Base-by-base conservation (phyloP, 2,113 vertebrate genomes). In the Lonchura striata region DNA sequence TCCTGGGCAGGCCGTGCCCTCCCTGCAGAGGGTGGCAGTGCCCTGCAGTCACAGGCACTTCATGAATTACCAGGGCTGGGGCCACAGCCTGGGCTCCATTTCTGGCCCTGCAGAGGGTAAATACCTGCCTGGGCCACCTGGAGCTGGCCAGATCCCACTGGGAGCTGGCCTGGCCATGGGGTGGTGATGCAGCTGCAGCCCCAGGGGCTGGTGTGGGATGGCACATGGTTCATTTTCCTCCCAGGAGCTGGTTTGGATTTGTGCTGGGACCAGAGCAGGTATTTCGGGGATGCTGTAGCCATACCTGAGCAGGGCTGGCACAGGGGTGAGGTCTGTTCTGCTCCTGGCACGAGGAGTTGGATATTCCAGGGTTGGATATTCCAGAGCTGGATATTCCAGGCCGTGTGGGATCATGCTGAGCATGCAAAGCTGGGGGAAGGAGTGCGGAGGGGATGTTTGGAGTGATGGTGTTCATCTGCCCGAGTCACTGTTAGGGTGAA, bases 211-310 rank as follows among this genome's bases (percentile, higher is more conserved):
- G 0, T 25, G 25, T 33, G 53, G 71, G 31, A 2, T 30, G 42
- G 70, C 41, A 10, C 19, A 13, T 50, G 6, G 20, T 3, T n/a
- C 0, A 4, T 70, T 20, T 19, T 46, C 47, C 47, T 54, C 4
- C 10, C 39, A 20, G 64, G n/a, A 37, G 39, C 72, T 39, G 64
- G 2, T 54, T 41, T 54, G 60, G 47, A 3, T 56, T 11, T 22
- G 57, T 79, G 85, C 66, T 88, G 57, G 30, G 6, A 27, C 0
- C 41, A 39, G 20, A 10, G 42, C 42, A 41, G 65, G 15, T 16
- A 1, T 31, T 18, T 0, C 56, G 35, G 76, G 65, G 50, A 0
- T 57, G 66, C 2, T 42, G 42, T 9, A 11, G 75, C 21, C 27
- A 41, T 35, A 18, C 21, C 75, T 64, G 50, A 7, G 65, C 30